These are phyloP conservation scores for Pangasius larnaudii DNA, from an alignment of 2,797 vertebrate genomes.

Conservation along the genomic window DNA sequence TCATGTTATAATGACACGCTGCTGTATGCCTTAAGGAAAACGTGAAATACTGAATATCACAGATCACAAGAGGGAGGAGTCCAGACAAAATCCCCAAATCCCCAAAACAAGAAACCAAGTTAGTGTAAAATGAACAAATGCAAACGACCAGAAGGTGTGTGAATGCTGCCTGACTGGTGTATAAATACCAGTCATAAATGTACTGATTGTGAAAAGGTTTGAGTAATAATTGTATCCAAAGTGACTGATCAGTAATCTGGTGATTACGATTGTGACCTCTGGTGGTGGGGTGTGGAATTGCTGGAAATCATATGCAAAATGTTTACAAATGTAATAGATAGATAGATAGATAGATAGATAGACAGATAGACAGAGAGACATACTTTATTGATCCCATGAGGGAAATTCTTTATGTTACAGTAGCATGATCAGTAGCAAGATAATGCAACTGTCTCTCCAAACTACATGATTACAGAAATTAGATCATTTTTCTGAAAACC, in stretches of 20 bases:
- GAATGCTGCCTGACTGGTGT: not conserved
- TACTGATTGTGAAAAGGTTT: not conserved
- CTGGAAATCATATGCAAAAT: not conserved
- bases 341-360: too few species aligned
- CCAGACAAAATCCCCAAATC: not conserved
- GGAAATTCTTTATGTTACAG: too few species aligned
- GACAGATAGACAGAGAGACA: too few species aligned
- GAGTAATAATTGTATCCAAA: not conserved
- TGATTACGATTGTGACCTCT: not conserved
- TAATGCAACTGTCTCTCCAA: not conserved
- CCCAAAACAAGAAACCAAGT: not conserved
- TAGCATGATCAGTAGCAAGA: too few species aligned
- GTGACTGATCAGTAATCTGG: not conserved
- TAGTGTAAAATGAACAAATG: not conserved
- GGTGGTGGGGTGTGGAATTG: not conserved
- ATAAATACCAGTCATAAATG: not conserved
- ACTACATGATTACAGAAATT: not conserved
- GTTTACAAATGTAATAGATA: not conserved
- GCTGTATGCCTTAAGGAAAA: not conserved
- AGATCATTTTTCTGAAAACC: not conserved
- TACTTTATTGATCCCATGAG: too few species aligned
- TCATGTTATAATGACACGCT: constrained; percentile 25
- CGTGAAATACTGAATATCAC: constrained; percentile 29
- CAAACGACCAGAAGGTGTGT: not conserved
- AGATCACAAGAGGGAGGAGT: not conserved